phyloP scores from a whole-genome alignment of 2,797 vertebrate genomes.

The Pseudochirops corinnae region DNA sequence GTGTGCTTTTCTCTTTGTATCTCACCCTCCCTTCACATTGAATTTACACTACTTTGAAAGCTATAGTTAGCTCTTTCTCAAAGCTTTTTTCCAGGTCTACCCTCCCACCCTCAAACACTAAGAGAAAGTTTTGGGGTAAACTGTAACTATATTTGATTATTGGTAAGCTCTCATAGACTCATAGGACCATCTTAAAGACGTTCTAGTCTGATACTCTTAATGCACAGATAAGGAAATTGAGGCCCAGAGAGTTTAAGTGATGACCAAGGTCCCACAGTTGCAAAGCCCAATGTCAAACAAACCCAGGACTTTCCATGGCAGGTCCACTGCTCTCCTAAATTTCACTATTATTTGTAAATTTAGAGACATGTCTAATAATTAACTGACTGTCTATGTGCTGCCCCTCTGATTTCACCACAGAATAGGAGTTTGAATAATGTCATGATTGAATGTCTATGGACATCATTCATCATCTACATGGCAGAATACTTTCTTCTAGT shows the following conservation, averaged over 20 bases:
- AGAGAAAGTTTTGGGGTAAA: neutral
- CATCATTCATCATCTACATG: conserved; percentile 24
- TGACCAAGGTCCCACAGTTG: neutral
- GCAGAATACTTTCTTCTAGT: conserved; percentile 29
- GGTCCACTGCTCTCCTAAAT: neutral
- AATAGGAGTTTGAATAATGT: neutral
- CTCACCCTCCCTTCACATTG: neutral
- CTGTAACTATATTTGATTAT: neutral
- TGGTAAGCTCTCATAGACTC: neutral
- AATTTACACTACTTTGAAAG: neutral
- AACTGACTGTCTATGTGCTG: neutral
- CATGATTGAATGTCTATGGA: conserved; percentile 32
- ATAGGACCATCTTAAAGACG: neutral
- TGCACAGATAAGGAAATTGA: neutral
- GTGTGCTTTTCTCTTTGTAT: neutral
- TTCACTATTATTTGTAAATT: neutral
- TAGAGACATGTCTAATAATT: neutral
- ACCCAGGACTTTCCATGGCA: neutral
- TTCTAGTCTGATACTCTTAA: neutral
- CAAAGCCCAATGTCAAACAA: neutral
- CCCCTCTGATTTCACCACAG: neutral
- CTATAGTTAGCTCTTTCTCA: neutral
- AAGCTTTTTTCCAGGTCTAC: neutral
- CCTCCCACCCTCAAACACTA: neutral
- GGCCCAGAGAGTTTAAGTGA: neutral